Conservation (phyloP, 2,113 vertebrate species). For the Engystomops pustulosus region DNA sequence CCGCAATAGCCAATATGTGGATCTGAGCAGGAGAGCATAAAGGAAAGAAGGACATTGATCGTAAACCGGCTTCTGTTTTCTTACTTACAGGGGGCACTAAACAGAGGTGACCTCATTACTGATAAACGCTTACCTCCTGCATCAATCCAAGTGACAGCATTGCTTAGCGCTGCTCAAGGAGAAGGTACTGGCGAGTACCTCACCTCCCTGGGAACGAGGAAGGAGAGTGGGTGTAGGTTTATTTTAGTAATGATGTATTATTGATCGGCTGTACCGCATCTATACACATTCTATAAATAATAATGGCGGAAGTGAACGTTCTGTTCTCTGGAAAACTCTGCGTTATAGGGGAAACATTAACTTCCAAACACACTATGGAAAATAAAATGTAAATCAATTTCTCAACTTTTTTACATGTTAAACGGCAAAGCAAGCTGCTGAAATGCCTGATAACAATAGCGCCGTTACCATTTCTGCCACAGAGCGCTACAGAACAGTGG, state of each 20-base stretch:
- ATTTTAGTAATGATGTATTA: conserved; percentile 2
- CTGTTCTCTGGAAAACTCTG: not conserved
- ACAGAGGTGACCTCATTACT: conserved; percentile 42
- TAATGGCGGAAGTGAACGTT: not conserved
- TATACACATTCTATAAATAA: conserved; percentile 18
- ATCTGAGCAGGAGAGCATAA: conserved; percentile 10
- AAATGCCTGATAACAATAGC: not conserved
- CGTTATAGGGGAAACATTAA: not conserved
- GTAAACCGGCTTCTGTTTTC: conserved; percentile 31
- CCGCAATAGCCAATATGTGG: not conserved
- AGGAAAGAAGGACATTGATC: conserved; percentile 44
- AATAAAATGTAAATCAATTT: not conserved
- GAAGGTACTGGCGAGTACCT: not conserved
- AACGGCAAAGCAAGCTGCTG: not conserved
- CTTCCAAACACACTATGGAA: not conserved
- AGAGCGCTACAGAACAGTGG: not conserved
- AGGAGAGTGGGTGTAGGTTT: not conserved
- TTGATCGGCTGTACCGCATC: not conserved
- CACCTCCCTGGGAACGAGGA: not conserved
- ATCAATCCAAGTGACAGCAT: conserved; percentile 47
- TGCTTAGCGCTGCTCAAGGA: conserved; percentile 25
- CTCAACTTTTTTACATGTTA: not conserved
- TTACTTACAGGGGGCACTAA: conserved; percentile 43
- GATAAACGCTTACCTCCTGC: conserved; percentile 37
- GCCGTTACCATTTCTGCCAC: not conserved